Base-by-base conservation (phyloP, 2,113 vertebrate genomes). In the Thymallus thymallus region DNA sequence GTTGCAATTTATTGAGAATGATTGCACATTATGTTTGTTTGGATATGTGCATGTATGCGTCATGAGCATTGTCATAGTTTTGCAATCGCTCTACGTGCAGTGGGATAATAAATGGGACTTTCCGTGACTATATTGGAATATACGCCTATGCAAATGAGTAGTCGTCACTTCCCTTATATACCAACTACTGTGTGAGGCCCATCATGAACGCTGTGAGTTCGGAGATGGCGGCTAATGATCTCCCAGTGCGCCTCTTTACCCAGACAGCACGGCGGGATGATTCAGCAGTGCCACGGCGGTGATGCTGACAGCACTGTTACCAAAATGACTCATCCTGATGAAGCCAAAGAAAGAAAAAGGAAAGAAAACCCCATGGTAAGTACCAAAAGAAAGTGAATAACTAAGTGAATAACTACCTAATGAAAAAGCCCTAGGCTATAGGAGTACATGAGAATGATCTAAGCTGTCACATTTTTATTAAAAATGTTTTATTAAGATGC, bases 111-210 rank as follows among this genome's bases (percentile, higher is more conserved):
- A 51, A 46, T 51, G 85, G 86, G 86, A 84, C 78, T 85, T 87
- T 87, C 86, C 82, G 55, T 78, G 58, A 45, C 64, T 77, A 71
- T 75, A 74, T 75, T 80, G 83, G 80, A 85, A 85, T 80, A 78
- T 81, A 76, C 73, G 82, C 73, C 80, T 74, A 85, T 85, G 83
- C 83, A 85, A 85, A 85, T 82, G 23, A 76, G 60, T 1, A 22
- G 67, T 69, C 71, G 82, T 73, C 35, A 63, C 41, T 68, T 73
- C 69, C 78, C 63, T 80, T 85, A 82, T 85, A 82, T 79, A 82
- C 24, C 70, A 41, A 41, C 35, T 41, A 41, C 7, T 32, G 16
- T 62, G 55, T 61, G 65, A 24, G 71, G 68, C 26, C 74, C 67
- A 75, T 45, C 64, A 55, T 64, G 76, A 20, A 48, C n/a, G 55